Evolutionary conservation across 2,888 invertebrate species (phyloP).

Genomic region (Melangyna quadrimaculata): DNA sequence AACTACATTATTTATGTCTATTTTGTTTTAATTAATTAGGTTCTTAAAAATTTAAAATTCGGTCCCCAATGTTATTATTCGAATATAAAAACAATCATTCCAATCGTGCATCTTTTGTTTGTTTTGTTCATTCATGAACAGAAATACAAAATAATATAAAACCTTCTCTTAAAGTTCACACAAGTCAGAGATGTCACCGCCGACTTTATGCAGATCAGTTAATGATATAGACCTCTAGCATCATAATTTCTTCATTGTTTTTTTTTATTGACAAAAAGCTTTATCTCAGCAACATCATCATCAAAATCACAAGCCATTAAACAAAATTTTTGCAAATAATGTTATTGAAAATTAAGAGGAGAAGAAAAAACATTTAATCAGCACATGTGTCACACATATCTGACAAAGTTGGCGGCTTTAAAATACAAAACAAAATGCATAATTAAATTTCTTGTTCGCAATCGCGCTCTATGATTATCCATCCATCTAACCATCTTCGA

Average conservation of each 20-base stretch:
- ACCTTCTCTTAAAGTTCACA: constrained; percentile 28
- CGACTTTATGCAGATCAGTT: constrained; percentile 39
- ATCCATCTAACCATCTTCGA: constrained; percentile 8
- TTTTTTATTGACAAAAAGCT: constrained; percentile 2
- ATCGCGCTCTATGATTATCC: not conserved
- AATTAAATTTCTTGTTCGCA: constrained; percentile 22
- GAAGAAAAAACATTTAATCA: not conserved
- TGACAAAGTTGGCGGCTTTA: not conserved
- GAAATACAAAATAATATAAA: not conserved
- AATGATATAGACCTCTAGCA: not conserved
- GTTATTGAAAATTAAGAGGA: not conserved
- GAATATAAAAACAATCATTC: no score
- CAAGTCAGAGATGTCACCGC: constrained; percentile 16
- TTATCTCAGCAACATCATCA: not conserved
- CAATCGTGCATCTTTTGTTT: no score
- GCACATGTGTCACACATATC: constrained; percentile 38
- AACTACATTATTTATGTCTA: no score
- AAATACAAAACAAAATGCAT: constrained; percentile 14
- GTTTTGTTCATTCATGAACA: not conserved
- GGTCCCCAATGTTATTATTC: no score
- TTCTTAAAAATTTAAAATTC: no score
- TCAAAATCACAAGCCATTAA: not conserved
- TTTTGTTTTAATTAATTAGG: no score
- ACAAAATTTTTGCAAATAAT: constrained; percentile 26
- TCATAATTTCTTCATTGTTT: not conserved